Evolutionary conservation across 2,888 invertebrate genomes (phyloP), one percentile per base, ranked within the genome.

Genomic region (Plebejus anna): DNA sequence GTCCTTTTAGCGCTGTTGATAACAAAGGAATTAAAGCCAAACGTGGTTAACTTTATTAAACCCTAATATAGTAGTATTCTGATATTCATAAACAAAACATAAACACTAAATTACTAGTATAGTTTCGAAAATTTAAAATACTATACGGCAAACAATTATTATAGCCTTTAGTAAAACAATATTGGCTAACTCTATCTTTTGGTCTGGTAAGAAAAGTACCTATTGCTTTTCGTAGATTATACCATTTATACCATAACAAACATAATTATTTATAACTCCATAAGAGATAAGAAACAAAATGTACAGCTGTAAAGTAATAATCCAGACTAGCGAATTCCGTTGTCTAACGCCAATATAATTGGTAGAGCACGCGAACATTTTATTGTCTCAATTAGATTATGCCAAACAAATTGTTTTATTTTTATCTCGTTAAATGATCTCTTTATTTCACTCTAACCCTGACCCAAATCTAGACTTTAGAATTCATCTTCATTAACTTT

Each of bases 371-470:
- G 66, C 66, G 66, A 66, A 32, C 1, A 13, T 2, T 4, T 3
- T 66, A 66, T 36, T 66, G 66, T 36, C 36, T 32, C 32, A 32
- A 66, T 66, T 66, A 66, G 66, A 66, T 66, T 66, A 36, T 66
- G 13, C 32, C 16, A 66, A 66, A 66, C 66, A 13, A 66, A 66
- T 32, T 13, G 5, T 36, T 66, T 66, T 36, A 36, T 66, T 36
- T 66, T 3, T 61, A 36, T 66, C 66, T 66, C 32, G 9, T 66
- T 66, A 66, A 59, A 59, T 66, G 5, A 5, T 13, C 1, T 66
- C 66, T 13, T 66, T 32, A 66, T 32, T 66, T 66, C 6, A 5
- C 16, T 22, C 66, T 66, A 66, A 66, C 66, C 66, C 13, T 66
- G 66, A 66, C 66, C 66, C 32, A 66, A 36, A 66, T 66, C 66